Evolutionary conservation across 2,888 invertebrate species (phyloP).

Genomic region (Spisula subtruncata): DNA sequence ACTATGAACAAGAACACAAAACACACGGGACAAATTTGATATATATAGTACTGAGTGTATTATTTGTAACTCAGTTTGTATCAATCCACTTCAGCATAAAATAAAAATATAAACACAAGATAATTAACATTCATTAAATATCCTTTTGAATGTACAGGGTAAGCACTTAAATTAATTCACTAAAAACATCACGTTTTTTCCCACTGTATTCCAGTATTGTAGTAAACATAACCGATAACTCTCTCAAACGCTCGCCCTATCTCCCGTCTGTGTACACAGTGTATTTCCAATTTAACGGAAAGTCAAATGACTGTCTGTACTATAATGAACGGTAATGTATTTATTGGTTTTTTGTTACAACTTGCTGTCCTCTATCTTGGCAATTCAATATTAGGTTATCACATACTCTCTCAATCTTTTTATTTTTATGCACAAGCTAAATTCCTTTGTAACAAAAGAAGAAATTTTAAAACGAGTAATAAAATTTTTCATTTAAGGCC

Average conservation of each 20-base stretch:
- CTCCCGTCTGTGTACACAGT: not conserved
- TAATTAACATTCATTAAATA: not conserved
- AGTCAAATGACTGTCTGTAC: slow-evolving; percentile 8
- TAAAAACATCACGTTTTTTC: not conserved
- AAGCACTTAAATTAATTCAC: not conserved
- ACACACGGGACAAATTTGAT: too few species aligned
- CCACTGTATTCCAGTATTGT: too few species aligned
- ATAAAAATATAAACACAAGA: slow-evolving; percentile 21
- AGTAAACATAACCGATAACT: not conserved
- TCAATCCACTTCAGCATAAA: not conserved
- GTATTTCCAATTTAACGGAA: slow-evolving; percentile 23
- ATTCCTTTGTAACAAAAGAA: slow-evolving; percentile 37
- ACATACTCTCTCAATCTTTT: slow-evolving; percentile 26
- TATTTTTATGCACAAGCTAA: slow-evolving; percentile 30
- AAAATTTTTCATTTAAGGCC: not conserved
- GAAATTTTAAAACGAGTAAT: slow-evolving; percentile 21
- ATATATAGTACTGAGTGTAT: too few species aligned
- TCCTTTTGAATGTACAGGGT: too few species aligned
- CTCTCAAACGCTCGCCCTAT: not conserved
- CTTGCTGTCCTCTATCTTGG: slow-evolving; percentile 24
- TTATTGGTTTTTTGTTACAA: slow-evolving; percentile 40
- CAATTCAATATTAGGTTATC: slow-evolving; percentile 33
- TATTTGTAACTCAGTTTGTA: too few species aligned
- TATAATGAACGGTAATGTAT: slow-evolving; percentile 40
- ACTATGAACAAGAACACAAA: not conserved